Evolutionary conservation across 2,888 invertebrate species (phyloP).

Genomic region (Nomada goodeniana): DNA sequence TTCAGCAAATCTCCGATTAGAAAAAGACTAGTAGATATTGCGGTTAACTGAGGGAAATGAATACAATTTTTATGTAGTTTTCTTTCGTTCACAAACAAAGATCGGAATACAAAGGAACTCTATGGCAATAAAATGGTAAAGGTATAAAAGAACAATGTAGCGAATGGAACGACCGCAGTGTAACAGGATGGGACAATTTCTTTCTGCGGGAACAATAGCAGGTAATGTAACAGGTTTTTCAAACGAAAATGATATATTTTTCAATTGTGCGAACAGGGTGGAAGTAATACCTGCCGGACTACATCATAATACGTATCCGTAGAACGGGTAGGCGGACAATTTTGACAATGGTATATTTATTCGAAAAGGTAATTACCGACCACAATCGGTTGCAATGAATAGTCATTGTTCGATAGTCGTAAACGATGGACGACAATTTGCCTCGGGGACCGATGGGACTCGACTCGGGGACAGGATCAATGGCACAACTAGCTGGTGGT

Average conservation of each 20-base stretch:
- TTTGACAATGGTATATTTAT: conserved; percentile 51
- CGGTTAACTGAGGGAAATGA: no score
- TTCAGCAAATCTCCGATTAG: no score
- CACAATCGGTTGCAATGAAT: conserved; percentile 53
- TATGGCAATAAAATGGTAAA: no score
- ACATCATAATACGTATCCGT: conserved; percentile 17
- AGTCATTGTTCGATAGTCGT: conserved; percentile 65
- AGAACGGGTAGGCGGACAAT: conserved; percentile 27
- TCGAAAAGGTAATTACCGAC: conserved; percentile 28
- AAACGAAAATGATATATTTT: background rate
- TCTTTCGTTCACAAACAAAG: no score
- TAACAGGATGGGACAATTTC: no score
- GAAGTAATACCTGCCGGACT: conserved; percentile 31
- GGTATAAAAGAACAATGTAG: no score
- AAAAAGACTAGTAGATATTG: no score
- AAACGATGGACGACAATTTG: conserved; percentile 52
- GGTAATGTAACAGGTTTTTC: background rate
- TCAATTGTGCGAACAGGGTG: conserved; percentile 17
- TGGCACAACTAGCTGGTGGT: background rate
- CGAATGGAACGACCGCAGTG: no score
- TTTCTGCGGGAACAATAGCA: no score
- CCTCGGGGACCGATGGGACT: background rate
- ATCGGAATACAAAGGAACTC: no score
- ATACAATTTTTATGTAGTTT: no score
- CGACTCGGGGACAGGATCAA: background rate